phyloP scores from a whole-genome alignment of 2,113 vertebrate species.

The Pterocles gutturalis region DNA sequence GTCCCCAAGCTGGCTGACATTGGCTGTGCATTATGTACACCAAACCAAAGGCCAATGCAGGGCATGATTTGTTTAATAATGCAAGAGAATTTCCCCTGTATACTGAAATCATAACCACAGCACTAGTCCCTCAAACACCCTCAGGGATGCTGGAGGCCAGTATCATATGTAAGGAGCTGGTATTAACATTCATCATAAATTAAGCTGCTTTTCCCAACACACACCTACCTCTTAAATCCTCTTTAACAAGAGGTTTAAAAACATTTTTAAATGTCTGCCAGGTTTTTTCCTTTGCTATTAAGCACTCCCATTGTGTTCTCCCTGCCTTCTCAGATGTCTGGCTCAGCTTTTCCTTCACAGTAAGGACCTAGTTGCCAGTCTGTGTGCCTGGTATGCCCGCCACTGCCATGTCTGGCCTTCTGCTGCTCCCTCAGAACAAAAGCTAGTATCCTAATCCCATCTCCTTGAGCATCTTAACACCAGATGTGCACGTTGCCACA shows the following conservation, averaged over 20 bases:
- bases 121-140: not conserved
- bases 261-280: not conserved
- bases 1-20: not conserved
- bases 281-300: not conserved
- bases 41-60: not conserved
- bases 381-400: not conserved
- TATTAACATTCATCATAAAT: constrained; percentile 54
- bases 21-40: not conserved
- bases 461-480: not conserved
- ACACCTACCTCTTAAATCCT: not conserved
- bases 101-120: constrained; percentile 21
- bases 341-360: not conserved
- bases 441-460: not conserved
- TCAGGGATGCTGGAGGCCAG: constrained; percentile 7
- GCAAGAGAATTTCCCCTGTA: not conserved
- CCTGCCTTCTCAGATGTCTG: not conserved
- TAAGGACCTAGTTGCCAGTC: not conserved
- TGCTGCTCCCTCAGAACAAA: not conserved
- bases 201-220: constrained; percentile 43
- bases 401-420: not conserved
- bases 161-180: not conserved
- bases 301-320: not conserved
- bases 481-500: not conserved
- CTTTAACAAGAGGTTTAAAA: constrained; percentile 42
- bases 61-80: constrained; percentile 42